Percentiles rank a stretch among this genome's conserved stretches.
phyloP scores from a whole-genome alignment of 2,888 invertebrate genomes.

The Ceramica pisi region DNA sequence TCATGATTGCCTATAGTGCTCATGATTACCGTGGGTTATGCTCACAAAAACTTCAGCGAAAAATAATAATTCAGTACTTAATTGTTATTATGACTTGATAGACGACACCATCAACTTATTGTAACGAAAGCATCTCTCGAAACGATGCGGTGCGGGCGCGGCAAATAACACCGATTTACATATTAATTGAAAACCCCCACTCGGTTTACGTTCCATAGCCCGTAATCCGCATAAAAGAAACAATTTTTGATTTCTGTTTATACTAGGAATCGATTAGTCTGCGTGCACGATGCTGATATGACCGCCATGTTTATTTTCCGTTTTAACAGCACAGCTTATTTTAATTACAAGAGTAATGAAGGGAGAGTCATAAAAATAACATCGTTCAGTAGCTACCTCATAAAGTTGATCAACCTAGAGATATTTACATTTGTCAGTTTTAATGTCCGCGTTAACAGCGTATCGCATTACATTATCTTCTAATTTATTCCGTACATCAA shows the following conservation, averaged over 20 bases:
- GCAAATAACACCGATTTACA: constrained; percentile 58
- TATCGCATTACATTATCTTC: constrained; percentile 55
- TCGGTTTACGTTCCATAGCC: constrained; percentile 50
- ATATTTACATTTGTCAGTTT: constrained; percentile 47
- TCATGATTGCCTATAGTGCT: background rate
- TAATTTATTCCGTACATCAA: constrained; percentile 56
- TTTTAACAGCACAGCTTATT: constrained; percentile 55
- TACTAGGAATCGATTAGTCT: constrained; percentile 66
- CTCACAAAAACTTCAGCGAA: background rate
- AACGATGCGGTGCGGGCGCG: constrained; percentile 32
- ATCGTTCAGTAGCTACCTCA: constrained; percentile 54
- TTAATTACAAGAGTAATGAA: constrained; percentile 56
- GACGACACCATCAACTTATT: constrained; percentile 23
- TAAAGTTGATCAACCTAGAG: constrained; percentile 50
- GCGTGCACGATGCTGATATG: constrained; percentile 58
- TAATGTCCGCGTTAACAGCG: constrained; percentile 57
- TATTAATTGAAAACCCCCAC: constrained; percentile 66
- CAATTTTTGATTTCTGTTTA: constrained; percentile 66
- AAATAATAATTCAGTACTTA: background rate
- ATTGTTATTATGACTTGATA: constrained; percentile 14
- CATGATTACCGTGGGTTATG: background rate
- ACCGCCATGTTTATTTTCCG: constrained; percentile 51
- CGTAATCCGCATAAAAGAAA: constrained; percentile 58
- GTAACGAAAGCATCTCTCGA: constrained; percentile 27
- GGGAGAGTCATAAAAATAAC: constrained; percentile 44